These are phyloP conservation scores for Hermaeophaga mercurialis DNA, from an alignment of 2,888 invertebrate genomes.

Conservation along the genomic window DNA sequence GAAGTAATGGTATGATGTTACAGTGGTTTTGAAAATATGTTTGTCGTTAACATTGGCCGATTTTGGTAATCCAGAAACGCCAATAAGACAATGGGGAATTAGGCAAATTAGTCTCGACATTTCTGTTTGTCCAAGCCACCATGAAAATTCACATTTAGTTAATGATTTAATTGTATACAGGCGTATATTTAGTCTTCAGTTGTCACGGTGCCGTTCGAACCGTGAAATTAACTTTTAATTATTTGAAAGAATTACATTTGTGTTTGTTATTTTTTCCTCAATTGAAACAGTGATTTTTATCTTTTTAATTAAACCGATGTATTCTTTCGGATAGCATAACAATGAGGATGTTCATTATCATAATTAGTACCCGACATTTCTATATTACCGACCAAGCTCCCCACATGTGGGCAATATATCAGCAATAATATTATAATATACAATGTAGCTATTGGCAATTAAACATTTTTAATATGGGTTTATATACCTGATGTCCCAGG, in stretches of 20 bases:
- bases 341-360: slow-evolving; percentile 24
- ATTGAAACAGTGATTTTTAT: slow-evolving; percentile 40
- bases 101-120: slow-evolving; percentile 48
- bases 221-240: slow-evolving; percentile 56
- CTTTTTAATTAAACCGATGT: slow-evolving; percentile 36
- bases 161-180: slow-evolving; percentile 53
- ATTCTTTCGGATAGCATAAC: slow-evolving; percentile 26
- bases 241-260: slow-evolving; percentile 47
- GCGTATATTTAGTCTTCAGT: slow-evolving; percentile 40
- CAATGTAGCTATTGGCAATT: too few relatives aligned
- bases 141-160: slow-evolving; percentile 53
- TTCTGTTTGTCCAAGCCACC: slow-evolving; percentile 43
- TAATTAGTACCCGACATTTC: slow-evolving; percentile 20
- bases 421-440: too few relatives aligned
- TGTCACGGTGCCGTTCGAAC: slow-evolving; percentile 47
- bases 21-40: too few relatives aligned
- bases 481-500: too few relatives aligned
- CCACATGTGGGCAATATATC: too few relatives aligned
- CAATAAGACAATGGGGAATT: slow-evolving; percentile 44
- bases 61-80: slow-evolving; percentile 35
- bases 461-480: too few relatives aligned
- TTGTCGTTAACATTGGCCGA: slow-evolving; percentile 24
- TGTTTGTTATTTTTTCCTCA: slow-evolving; percentile 43
- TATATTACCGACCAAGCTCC: slow-evolving; percentile 17
- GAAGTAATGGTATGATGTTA: too few relatives aligned